Evolutionary conservation across 2,888 invertebrate genomes (phyloP), one percentile per base, ranked within the genome.

Genomic region (Julus scanicus): DNA sequence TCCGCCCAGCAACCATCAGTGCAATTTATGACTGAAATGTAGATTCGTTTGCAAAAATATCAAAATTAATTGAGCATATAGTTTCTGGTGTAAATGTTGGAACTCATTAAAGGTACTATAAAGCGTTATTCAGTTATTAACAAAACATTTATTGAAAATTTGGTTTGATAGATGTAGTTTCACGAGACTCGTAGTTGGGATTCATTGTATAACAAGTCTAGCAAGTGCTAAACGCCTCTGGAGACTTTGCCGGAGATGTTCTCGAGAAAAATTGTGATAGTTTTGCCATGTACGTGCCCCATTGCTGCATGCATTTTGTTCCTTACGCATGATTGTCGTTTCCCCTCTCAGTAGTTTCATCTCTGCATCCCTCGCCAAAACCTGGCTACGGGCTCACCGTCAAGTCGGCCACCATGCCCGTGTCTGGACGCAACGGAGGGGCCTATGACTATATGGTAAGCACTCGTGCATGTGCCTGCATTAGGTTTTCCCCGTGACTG

Each of bases 281-380:
- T 80, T 71, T 71, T 29, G 71, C 15, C 15, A 15, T 53, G 53
- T 53, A 17, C 53, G 80, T 80, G 9, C 80, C 37, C 9, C 37
- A 29, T 37, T 80, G 80, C 80, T 85, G 85, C 85, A 85, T 85
- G 85, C 1, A 86, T 87, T 86, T 88, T 49, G 84, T 57, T 85
- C 84, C 9, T 86, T 86, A 57, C 17, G 94, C 89, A 80, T 57
- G 57, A 37, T 20, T 84, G 85, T 63, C 48, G 48, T 83, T 80
- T 48, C 37, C 49, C 48, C 86, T 57, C 90, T 80, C 94, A 97
- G 97, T 97, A 94, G 97, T 97, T 94, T 97, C 97, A 94, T 96
- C 97, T 92, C 95, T 97, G 93, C 95, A 97, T 92, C 95, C 96
- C 94, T 97, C 97, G 93, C 98, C 98, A 92, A 98, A 98, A 93